Evolutionary conservation across 2,888 invertebrate genomes (phyloP).

Genomic region (Lissonota sp.): DNA sequence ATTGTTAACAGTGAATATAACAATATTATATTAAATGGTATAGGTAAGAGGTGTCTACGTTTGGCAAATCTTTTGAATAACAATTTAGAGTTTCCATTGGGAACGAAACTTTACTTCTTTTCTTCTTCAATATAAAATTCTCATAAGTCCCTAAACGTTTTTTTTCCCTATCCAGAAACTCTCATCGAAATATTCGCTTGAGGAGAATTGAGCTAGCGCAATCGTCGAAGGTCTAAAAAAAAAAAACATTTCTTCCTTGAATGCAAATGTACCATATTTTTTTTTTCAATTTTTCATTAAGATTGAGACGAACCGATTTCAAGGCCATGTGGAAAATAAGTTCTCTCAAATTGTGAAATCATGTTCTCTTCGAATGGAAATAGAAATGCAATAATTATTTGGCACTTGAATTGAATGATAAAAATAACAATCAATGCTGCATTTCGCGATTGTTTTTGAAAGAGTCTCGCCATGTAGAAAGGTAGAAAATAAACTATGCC

Average conservation of each 20-base stretch:
- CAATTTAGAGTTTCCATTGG: slow-evolving; percentile 77
- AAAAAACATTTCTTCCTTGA: neutral
- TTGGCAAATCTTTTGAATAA: slow-evolving; percentile 80
- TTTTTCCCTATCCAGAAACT: slow-evolving; percentile 8
- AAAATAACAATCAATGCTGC: slow-evolving; percentile 10
- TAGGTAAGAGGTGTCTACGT: slow-evolving; percentile 74
- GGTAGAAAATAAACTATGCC: slow-evolving; percentile 76
- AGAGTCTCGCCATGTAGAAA: slow-evolving; percentile 77
- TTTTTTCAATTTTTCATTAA: neutral
- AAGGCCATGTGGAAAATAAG: slow-evolving; percentile 22
- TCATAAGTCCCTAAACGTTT: slow-evolving; percentile 10
- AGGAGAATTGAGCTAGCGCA: slow-evolving; percentile 35
- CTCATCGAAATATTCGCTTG: slow-evolving; percentile 35
- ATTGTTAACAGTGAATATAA: slow-evolving; percentile 78
- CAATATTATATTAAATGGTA: slow-evolving; percentile 59
- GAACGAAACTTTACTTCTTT: slow-evolving; percentile 74
- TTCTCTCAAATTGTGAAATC: neutral
- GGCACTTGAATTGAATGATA: slow-evolving; percentile 27
- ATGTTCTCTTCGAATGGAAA: slow-evolving; percentile 17
- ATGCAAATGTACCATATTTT: neutral
- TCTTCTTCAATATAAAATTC: slow-evolving; percentile 42
- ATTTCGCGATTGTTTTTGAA: slow-evolving; percentile 72
- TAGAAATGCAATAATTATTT: slow-evolving; percentile 52
- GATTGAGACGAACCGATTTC: slow-evolving; percentile 1
- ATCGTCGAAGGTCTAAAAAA: neutral